Conservation (phyloP, 2,888 invertebrate genomes). For the Epicampocera succincta region DNA sequence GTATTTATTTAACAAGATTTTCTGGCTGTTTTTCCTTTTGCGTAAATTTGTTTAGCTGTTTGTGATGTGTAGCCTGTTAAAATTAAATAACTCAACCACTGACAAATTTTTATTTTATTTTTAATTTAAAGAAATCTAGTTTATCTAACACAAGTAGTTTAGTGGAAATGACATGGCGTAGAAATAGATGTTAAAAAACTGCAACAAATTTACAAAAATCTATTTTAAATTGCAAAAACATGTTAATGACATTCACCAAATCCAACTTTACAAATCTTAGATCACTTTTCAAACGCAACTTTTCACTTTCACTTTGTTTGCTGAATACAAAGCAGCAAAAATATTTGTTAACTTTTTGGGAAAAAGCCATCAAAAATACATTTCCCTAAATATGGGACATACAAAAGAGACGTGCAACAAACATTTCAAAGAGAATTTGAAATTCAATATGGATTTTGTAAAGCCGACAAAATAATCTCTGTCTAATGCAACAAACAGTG, state of each 20-base stretch:
- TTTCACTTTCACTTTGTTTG: conserved; percentile 44
- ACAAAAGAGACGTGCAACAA: conserved; percentile 15
- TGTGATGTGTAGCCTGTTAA: conserved; percentile 1
- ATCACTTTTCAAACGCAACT: neutral
- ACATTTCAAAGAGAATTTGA: conserved; percentile 3
- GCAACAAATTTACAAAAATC: neutral
- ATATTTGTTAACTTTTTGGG: neutral
- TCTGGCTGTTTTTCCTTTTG: neutral
- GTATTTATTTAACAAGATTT: conserved; percentile 2
- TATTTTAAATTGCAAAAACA: neutral
- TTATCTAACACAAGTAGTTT: conserved; percentile 2
- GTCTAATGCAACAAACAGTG: neutral
- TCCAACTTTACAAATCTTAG: neutral
- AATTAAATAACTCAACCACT: conserved; percentile 3
- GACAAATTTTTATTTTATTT: conserved; percentile 14
- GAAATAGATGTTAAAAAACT: neutral
- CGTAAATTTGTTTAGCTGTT: neutral
- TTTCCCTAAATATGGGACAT: conserved; percentile 17
- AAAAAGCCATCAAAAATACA: neutral
- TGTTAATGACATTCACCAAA: conserved; percentile 43
- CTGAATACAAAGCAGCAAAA: neutral
- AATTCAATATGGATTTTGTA: conserved; percentile 34
- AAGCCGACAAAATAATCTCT: conserved; percentile 14
- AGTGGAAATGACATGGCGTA: neutral
- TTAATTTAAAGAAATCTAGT: conserved; percentile 1